Percentiles rank a stretch among this genome's conserved stretches.
These are phyloP conservation scores for Syndactyla subalaris DNA, from an alignment of 2,797 vertebrate genomes.

Conservation along the genomic window DNA sequence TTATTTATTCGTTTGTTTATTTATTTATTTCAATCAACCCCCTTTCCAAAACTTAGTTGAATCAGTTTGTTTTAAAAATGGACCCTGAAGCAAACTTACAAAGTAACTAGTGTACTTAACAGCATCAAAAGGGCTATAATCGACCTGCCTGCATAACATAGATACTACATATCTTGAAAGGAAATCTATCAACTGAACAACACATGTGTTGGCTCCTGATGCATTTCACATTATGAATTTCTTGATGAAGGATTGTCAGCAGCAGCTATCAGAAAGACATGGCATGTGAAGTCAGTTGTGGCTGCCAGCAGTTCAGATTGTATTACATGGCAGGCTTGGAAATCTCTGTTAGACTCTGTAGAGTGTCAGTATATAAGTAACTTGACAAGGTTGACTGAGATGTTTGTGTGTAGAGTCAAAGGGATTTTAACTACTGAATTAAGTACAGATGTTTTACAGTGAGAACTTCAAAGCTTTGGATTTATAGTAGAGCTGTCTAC, in stretches of 20 bases:
- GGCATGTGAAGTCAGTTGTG: background rate
- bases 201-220: background rate
- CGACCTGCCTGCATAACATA: background rate
- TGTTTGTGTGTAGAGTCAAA: background rate
- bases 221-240: background rate
- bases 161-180: background rate
- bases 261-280: background rate
- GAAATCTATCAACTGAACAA: background rate
- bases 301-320: background rate
- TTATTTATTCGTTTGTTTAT: too few relatives aligned
- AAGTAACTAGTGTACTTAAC: background rate
- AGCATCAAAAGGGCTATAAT: background rate
- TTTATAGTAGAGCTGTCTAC: background rate
- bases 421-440: background rate
- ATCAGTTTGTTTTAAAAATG: background rate
- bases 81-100: background rate
- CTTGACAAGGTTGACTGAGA: background rate
- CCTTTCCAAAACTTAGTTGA: background rate
- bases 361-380: slow-evolving; percentile 8
- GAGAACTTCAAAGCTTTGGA: background rate
- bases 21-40: background rate
- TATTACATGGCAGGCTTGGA: slow-evolving; percentile 5
- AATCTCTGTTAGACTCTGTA: background rate
- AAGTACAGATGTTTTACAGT: background rate
- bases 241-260: slow-evolving; percentile 48